These are phyloP conservation scores for Ciconia maguari DNA, from an alignment of 2,113 vertebrate species.

Conservation along the genomic window DNA sequence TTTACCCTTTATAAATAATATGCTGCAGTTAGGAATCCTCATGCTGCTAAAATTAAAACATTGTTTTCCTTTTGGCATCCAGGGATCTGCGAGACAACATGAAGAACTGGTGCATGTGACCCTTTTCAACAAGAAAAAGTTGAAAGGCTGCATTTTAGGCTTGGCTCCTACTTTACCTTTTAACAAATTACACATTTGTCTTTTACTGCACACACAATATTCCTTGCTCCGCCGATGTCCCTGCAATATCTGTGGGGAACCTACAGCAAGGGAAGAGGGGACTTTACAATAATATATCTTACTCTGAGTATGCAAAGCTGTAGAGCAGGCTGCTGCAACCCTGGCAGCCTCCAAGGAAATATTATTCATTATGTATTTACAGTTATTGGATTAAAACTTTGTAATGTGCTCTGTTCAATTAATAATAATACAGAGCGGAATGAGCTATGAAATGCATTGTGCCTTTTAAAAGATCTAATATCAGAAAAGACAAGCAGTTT, in stretches of 20 bases:
- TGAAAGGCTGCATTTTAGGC: neutral
- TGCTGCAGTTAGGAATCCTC: neutral
- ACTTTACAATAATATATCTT: neutral
- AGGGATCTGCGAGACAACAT: neutral
- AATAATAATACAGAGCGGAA: constrained; percentile 73
- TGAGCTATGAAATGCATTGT: constrained; percentile 72
- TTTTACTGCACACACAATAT: neutral
- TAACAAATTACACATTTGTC: constrained; percentile 26
- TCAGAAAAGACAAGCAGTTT: constrained; percentile 80
- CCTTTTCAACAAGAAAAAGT: neutral
- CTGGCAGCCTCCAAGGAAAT: constrained; percentile 59
- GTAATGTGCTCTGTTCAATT: constrained; percentile 75
- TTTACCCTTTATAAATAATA: constrained; percentile 53
- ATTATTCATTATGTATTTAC: constrained; percentile 76
- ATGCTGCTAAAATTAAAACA: constrained; percentile 50
- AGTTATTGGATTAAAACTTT: constrained; percentile 75
- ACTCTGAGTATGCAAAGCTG: neutral
- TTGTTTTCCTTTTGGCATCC: neutral
- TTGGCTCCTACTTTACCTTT: constrained; percentile 19
- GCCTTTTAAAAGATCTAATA: constrained; percentile 75
- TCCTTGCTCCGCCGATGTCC: neutral
- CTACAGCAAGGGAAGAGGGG: neutral
- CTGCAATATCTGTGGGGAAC: neutral
- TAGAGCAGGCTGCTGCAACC: constrained; percentile 15
- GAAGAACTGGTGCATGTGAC: neutral